Conservation (phyloP, 2,797 vertebrate genomes). For the Pseudochaenichthys georgianus region DNA sequence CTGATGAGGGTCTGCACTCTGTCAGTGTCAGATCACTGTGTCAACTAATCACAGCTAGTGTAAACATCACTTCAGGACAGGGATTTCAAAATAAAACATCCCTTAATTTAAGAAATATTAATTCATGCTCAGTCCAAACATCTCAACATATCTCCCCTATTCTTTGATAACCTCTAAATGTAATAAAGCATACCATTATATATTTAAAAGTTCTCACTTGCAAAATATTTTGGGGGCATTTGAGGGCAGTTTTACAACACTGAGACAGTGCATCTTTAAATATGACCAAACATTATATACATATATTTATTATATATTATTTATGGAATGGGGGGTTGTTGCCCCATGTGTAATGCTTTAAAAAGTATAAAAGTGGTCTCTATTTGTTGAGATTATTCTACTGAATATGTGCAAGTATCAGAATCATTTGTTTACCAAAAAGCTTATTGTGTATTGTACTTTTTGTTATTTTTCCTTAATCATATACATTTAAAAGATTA, state of each 20-base stretch:
- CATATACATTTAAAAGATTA: no score
- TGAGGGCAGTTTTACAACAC: background rate
- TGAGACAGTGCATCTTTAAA: background rate
- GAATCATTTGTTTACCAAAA: no score
- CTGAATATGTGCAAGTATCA: no score
- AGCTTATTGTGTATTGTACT: no score
- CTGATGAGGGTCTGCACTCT: slow-evolving; percentile 74
- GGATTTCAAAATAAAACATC: slow-evolving; percentile 67
- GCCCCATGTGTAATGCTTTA: no score
- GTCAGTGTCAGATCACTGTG: slow-evolving; percentile 73
- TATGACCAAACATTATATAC: background rate
- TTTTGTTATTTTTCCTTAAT: no score
- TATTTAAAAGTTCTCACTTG: background rate
- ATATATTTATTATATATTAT: no score
- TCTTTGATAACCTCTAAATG: background rate
- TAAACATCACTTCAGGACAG: background rate
- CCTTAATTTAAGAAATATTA: background rate
- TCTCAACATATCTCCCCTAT: background rate
- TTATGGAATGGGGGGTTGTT: no score
- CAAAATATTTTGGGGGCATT: background rate
- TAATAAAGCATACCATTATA: background rate
- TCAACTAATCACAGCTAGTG: slow-evolving; percentile 23
- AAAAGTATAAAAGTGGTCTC: no score
- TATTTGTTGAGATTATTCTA: no score
- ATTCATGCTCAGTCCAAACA: background rate